A percentile compares a stretch with the other conserved stretches of the same genome.
Conservation (phyloP, 2,113 vertebrate genomes). For the Catharus bicknelli region DNA sequence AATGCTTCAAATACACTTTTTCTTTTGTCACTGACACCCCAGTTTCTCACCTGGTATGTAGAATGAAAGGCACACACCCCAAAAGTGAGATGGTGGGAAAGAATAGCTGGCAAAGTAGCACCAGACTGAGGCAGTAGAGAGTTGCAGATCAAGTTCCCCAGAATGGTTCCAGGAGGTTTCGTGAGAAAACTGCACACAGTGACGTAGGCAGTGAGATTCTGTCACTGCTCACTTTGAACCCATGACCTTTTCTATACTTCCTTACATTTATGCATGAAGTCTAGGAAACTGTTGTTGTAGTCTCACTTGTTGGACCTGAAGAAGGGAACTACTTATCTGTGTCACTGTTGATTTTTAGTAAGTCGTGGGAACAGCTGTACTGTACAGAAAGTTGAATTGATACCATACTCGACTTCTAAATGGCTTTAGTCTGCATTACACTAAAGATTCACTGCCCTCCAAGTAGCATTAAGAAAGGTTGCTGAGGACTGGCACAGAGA, state of each 20-base stretch:
- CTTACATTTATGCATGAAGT: rapidly evolving
- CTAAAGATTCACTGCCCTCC: background rate
- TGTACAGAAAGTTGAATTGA: background rate
- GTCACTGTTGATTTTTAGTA: background rate
- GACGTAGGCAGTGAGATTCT: background rate
- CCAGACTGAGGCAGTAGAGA: background rate
- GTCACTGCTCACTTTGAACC: background rate
- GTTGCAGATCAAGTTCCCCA: background rate
- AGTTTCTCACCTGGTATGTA: background rate
- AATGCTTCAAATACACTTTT: rapidly evolving
- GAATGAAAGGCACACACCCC: background rate
- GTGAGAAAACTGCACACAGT: background rate
- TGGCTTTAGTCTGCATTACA: background rate
- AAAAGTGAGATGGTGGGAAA: background rate
- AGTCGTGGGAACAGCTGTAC: background rate
- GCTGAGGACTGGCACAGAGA: rapidly evolving
- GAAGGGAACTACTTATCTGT: background rate
- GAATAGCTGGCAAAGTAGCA: background rate
- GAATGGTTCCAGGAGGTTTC: background rate
- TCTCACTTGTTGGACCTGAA: background rate
- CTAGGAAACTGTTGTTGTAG: background rate
- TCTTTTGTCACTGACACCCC: background rate
- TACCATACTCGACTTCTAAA: background rate
- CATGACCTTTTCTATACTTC: background rate
- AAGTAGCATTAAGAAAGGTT: background rate